Evolutionary conservation across 2,113 vertebrate species (phyloP).

Genomic region (Psephotus haematonotus): DNA sequence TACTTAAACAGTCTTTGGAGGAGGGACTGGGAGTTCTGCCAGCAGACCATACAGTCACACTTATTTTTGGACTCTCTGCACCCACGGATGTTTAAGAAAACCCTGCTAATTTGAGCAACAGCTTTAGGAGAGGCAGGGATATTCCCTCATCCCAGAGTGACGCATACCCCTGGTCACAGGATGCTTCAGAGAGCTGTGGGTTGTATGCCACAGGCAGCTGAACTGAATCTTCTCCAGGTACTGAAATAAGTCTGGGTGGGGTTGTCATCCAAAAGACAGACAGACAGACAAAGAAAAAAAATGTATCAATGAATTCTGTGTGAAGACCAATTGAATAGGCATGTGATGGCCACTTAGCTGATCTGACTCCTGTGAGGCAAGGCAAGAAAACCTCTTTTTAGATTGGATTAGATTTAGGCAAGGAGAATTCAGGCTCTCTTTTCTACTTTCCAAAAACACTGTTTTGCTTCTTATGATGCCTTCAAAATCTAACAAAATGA

Average conservation of each 20-base stretch:
- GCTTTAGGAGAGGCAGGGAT: not conserved
- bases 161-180: accelerated
- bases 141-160: not conserved
- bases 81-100: not conserved
- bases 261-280: not conserved
- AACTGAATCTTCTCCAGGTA: not conserved
- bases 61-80: not conserved
- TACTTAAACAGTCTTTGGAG: not conserved
- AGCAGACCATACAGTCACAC: not conserved
- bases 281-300: not conserved
- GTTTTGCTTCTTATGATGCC: not conserved
- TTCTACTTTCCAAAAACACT: not conserved
- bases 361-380: not conserved
- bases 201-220: not conserved
- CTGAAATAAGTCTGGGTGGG: not conserved
- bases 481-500: not conserved
- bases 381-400: not conserved
- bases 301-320: not conserved
- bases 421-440: not conserved
- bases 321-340: not conserved
- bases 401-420: not conserved
- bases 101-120: not conserved
- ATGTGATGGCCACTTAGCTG: not conserved
- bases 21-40: not conserved
- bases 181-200: not conserved